Percentiles rank a stretch among this genome's conserved stretches.
Evolutionary conservation across 2,888 invertebrate genomes (phyloP).

Genomic region (Ceratothoa steindachneri): DNA sequence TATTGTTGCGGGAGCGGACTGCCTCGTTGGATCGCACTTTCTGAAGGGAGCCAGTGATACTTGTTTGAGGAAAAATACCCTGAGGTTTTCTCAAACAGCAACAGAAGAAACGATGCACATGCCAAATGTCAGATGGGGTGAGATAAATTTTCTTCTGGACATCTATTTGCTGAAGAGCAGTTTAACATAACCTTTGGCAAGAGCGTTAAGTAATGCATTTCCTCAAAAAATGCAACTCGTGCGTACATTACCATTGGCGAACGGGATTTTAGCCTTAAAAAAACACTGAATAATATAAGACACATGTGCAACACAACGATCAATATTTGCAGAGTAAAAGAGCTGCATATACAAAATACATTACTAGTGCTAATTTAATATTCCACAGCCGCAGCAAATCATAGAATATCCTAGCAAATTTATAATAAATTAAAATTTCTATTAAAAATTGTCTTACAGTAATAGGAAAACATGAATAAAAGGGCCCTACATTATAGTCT

Average conservation of each 20-base stretch:
- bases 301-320: conserved; percentile 37
- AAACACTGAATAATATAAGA: conserved; percentile 20
- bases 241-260: not conserved
- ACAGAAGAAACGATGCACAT: not conserved
- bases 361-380: conserved; percentile 37
- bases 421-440: not conserved
- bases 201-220: not conserved
- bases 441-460: not conserved
- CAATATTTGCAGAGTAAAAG: conserved; percentile 25
- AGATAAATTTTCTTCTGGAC: not conserved
- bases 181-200: not conserved
- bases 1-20: not conserved
- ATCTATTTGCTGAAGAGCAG: not conserved
- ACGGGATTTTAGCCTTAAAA: conserved; percentile 15
- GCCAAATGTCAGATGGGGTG: not conserved
- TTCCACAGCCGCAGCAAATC: conserved; percentile 40
- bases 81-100: not conserved
- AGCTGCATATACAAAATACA: conserved; percentile 38
- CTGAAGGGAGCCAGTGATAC: not conserved
- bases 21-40: not conserved
- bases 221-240: not conserved
- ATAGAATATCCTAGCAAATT: not conserved
- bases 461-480: not conserved
- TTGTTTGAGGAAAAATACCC: not conserved
- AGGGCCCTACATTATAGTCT: not conserved